Evolutionary conservation across 2,113 vertebrate species (phyloP).

Genomic region (Gymnorhina tibicen): DNA sequence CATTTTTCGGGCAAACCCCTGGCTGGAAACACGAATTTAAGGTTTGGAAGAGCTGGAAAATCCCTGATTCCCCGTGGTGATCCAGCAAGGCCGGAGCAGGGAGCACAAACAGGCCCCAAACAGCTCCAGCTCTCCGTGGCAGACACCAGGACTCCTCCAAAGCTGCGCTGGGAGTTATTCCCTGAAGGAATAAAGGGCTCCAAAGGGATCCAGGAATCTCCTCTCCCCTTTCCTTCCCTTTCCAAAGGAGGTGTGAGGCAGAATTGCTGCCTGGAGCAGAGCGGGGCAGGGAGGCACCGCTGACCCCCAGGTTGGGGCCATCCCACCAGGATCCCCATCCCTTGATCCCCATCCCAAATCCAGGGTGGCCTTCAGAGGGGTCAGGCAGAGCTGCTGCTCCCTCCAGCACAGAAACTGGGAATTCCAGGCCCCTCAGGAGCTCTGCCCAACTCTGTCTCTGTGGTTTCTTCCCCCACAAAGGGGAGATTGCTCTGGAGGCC

Average conservation of each 20-base stretch:
- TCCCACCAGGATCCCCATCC: not conserved
- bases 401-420: not conserved
- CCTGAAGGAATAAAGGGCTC: not conserved
- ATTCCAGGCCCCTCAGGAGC: not conserved
- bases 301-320: not conserved
- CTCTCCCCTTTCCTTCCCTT: not conserved
- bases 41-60: not conserved
- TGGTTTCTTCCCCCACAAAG: not conserved
- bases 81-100: not conserved
- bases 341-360: rapidly evolving
- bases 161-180: not conserved
- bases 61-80: not conserved
- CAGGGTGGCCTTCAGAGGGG: not conserved
- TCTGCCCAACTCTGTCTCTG: not conserved
- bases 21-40: rapidly evolving
- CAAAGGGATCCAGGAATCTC: not conserved
- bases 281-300: not conserved
- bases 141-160: not conserved
- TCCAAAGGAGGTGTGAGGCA: not conserved
- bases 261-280: not conserved
- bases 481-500: not conserved
- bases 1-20: not conserved
- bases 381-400: not conserved
- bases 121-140: not conserved
- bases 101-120: not conserved